Evolutionary conservation across 2,888 invertebrate species (phyloP).

Genomic region (Dynastes maya): DNA sequence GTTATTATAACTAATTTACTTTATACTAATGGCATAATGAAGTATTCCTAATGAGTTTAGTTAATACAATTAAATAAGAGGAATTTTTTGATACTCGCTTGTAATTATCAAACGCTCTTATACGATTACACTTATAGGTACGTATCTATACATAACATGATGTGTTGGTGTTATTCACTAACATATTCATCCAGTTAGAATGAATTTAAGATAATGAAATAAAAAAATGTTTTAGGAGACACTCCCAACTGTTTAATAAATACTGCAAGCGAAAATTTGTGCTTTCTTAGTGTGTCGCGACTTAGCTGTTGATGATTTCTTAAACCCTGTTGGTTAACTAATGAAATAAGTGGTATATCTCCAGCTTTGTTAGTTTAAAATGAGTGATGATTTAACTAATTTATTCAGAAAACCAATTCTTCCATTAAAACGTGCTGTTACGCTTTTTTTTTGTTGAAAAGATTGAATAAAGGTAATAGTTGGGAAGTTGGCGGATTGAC

Average conservation of each 20-base stretch:
- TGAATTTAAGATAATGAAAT: constrained; percentile 1
- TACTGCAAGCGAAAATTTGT: constrained; percentile 23
- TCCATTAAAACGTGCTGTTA: neutral
- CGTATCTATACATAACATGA: neutral
- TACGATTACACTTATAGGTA: neutral
- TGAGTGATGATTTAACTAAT: neutral
- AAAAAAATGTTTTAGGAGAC: neutral
- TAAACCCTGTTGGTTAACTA: constrained; percentile 9
- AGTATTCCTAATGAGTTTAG: neutral
- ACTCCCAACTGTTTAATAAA: neutral
- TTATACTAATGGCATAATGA: neutral
- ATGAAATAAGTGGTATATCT: neutral
- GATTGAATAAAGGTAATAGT: too few relatives aligned
- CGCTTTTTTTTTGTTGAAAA: too few relatives aligned
- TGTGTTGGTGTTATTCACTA: constrained; percentile 30
- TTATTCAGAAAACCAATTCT: neutral
- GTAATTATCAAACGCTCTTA: neutral
- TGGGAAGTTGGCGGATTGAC: too few relatives aligned
- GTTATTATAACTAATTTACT: neutral
- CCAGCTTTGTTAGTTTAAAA: neutral
- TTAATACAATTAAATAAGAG: too few relatives aligned
- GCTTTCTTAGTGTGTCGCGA: neutral
- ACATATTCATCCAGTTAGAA: neutral
- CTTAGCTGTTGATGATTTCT: neutral
- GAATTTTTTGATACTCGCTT: too few relatives aligned